Conservation (phyloP, 2,888 invertebrate genomes). For the Drepanosiphum platanoidis region DNA sequence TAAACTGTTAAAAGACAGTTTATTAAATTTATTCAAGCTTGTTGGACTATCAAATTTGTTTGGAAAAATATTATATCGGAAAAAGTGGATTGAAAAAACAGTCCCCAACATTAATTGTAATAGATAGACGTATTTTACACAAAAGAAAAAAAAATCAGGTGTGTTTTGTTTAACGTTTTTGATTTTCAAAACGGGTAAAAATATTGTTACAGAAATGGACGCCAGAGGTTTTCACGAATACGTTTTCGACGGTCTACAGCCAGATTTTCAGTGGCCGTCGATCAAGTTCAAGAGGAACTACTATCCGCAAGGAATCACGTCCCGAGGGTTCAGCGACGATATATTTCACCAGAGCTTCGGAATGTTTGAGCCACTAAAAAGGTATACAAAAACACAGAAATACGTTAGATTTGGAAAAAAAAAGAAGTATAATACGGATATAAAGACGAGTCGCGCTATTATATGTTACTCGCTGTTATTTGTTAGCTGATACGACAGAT, state of each 20-base stretch:
- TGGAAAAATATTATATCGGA: no score
- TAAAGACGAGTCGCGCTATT: not conserved
- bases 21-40: no score
- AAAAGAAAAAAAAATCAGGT: not conserved
- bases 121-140: no score
- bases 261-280: conserved; percentile 59
- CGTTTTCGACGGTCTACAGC: conserved; percentile 56
- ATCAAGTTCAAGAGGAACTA: conserved; percentile 57
- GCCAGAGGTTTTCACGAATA: conserved; percentile 61
- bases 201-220: conserved; percentile 50
- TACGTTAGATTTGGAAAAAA: not conserved
- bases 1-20: no score
- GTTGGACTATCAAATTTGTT: no score
- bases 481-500: no score
- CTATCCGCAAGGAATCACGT: conserved; percentile 57
- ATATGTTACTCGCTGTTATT: no score
- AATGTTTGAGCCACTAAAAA: conserved; percentile 51
- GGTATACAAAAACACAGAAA: conserved; percentile 14
- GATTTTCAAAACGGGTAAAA: not conserved
- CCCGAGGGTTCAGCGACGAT: conserved; percentile 57
- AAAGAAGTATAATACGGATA: not conserved
- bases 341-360: conserved; percentile 60
- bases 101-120: no score
- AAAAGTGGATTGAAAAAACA: no score
- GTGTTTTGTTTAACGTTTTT: not conserved